Conservation (phyloP, 2,888 invertebrate genomes). For the Rhimphoctona megacephalus region DNA sequence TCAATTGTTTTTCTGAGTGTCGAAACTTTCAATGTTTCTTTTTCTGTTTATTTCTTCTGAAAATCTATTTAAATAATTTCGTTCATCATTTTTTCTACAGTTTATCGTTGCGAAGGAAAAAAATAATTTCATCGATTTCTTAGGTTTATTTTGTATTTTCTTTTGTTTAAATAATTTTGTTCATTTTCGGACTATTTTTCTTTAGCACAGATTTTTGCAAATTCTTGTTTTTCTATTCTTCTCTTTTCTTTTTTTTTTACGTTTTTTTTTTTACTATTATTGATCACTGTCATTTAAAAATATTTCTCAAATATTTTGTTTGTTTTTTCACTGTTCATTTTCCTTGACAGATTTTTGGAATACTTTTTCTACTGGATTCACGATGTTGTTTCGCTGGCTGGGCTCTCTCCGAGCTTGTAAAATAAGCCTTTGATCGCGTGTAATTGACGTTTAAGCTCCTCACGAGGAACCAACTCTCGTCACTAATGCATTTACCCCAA, state of each 20-base stretch:
- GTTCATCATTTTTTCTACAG: not conserved
- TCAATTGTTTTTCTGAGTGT: not conserved
- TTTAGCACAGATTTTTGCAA: not conserved
- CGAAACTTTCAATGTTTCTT: not conserved
- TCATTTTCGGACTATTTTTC: not conserved
- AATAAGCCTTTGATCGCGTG: slow-evolving; percentile 22
- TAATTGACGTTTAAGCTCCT: slow-evolving; percentile 47
- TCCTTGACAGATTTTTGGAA: not conserved
- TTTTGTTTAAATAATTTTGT: not conserved
- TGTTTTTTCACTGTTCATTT: not conserved
- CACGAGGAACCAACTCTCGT: slow-evolving; percentile 34
- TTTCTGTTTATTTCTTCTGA: not conserved
- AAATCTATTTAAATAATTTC: not conserved
- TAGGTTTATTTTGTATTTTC: not conserved
- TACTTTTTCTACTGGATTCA: not conserved
- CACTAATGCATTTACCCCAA: slow-evolving; percentile 45
- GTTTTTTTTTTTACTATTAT: not conserved
- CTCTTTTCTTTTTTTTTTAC: not conserved
- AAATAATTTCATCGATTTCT: not conserved
- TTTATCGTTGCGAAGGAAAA: not conserved
- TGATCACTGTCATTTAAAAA: too few relatives aligned
- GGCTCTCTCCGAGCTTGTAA: not conserved
- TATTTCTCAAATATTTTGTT: not conserved
- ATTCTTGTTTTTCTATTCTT: not conserved
- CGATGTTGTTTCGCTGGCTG: not conserved